Conservation (phyloP, 2,797 vertebrate genomes). For the Alca torda region DNA sequence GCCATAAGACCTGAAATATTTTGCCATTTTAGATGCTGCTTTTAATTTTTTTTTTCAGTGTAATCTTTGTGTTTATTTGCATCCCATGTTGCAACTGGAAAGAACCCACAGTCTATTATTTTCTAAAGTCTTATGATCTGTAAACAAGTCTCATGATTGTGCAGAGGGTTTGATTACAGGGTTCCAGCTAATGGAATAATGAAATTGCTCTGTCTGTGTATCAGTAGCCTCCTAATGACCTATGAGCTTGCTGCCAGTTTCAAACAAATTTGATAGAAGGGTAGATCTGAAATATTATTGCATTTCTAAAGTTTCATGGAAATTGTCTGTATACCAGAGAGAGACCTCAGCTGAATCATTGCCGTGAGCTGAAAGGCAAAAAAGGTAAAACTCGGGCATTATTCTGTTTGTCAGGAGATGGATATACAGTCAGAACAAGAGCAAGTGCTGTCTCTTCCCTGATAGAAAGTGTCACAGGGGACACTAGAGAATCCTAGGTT, state of each 20-base stretch:
- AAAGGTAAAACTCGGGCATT: neutral
- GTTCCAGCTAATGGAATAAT: conserved; percentile 64
- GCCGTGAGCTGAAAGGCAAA: neutral
- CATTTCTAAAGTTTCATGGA: conserved; percentile 29
- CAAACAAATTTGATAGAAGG: conserved; percentile 43
- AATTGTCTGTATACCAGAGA: neutral
- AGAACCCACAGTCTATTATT: conserved; percentile 4
- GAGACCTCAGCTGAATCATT: neutral
- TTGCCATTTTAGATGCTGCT: neutral
- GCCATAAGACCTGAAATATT: neutral
- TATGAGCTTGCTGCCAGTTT: conserved; percentile 39
- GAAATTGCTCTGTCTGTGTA: conserved; percentile 54
- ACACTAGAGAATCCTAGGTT: neutral
- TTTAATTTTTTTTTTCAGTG: neutral
- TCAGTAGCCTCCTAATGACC: conserved; percentile 48
- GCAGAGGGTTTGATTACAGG: conserved; percentile 48
- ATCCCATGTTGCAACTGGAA: neutral
- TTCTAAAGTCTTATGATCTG: conserved; percentile 27
- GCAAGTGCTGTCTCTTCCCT: neutral
- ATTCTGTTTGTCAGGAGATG: neutral
- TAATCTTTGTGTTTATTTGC: neutral
- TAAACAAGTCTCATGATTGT: conserved; percentile 40
- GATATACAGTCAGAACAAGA: neutral
- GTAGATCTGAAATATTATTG: neutral
- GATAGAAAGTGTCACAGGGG: neutral